A percentile compares a stretch with the other conserved stretches of the same genome.
These are phyloP conservation scores for Diplolepis rosae DNA, from an alignment of 2,888 invertebrate species.

Conservation along the genomic window DNA sequence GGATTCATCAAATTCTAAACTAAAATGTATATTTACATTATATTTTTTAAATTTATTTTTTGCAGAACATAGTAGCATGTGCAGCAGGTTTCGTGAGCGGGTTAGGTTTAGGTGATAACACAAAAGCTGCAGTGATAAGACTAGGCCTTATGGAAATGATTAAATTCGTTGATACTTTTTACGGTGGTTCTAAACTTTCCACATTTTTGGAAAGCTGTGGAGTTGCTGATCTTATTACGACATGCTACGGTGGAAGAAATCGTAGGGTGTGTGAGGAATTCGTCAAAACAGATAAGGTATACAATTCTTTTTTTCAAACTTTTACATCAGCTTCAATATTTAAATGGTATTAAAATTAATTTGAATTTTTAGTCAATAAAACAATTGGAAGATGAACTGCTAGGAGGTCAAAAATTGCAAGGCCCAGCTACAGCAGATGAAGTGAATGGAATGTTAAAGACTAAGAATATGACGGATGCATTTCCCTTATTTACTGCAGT, in stretches of 20 bases:
- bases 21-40: neutral
- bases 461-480: slow-evolving; percentile 89
- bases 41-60: slow-evolving; percentile 33
- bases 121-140: slow-evolving; percentile 82
- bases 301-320: neutral
- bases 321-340: neutral
- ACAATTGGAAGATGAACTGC: slow-evolving; percentile 93
- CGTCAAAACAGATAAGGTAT: slow-evolving; percentile 77
- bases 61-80: slow-evolving; percentile 81
- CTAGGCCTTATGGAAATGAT: slow-evolving; percentile 83
- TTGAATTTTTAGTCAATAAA: slow-evolving; percentile 80
- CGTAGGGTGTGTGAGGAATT: slow-evolving; percentile 79
- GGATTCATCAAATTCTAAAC: neutral
- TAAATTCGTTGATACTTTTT: slow-evolving; percentile 78
- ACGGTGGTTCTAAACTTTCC: slow-evolving; percentile 75
- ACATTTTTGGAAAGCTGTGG: slow-evolving; percentile 84
- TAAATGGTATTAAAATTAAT: neutral
- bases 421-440: slow-evolving; percentile 98
- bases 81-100: slow-evolving; percentile 83
- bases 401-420: slow-evolving; percentile 98
- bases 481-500: slow-evolving; percentile 98
- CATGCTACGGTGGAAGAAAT: slow-evolving; percentile 82
- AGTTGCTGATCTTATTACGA: slow-evolving; percentile 82
- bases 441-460: slow-evolving; percentile 94
- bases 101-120: slow-evolving; percentile 80